These are phyloP conservation scores for Brachionus asplanchnoidis DNA, from an alignment of 1,140 invertebrate genomes.

Conservation along the genomic window DNA sequence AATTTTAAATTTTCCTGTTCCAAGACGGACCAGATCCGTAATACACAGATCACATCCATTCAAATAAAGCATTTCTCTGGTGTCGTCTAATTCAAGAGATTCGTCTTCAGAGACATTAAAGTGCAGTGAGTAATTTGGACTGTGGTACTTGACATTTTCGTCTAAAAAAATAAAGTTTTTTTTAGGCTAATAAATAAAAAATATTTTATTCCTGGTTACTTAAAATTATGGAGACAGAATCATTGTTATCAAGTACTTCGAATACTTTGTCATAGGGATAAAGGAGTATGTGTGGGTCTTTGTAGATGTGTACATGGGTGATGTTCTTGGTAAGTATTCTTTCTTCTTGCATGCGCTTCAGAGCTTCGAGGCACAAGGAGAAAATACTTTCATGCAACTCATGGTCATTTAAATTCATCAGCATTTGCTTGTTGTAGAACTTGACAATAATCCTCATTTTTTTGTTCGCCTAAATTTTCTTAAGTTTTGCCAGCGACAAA, in stretches of 20 bases:
- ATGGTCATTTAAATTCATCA: slow-evolving; percentile 33
- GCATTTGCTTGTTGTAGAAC: slow-evolving; percentile 38
- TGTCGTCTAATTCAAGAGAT: not conserved
- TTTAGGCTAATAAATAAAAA: too few relatives aligned
- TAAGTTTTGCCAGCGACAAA: not conserved
- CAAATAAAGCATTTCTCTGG: slow-evolving; percentile 58
- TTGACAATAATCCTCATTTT: slow-evolving; percentile 30
- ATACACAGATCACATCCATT: slow-evolving; percentile 63
- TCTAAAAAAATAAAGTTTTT: not conserved
- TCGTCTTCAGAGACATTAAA: slow-evolving; percentile 3
- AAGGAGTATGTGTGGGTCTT: slow-evolving; percentile 14
- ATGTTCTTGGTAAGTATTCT: slow-evolving; percentile 25
- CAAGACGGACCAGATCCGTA: slow-evolving; percentile 63
- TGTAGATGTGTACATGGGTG: slow-evolving; percentile 24
- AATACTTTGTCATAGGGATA: slow-evolving; percentile 30
- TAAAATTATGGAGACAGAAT: slow-evolving; percentile 7
- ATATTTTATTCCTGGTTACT: not conserved
- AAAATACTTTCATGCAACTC: slow-evolving; percentile 19
- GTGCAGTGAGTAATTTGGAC: not conserved
- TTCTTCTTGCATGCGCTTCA: slow-evolving; percentile 31
- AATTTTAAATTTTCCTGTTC: slow-evolving; percentile 62
- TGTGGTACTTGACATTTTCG: slow-evolving; percentile 38
- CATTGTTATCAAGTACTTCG: slow-evolving; percentile 32
- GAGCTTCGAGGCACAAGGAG: slow-evolving; percentile 18
- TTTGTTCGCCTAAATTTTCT: not conserved